Conservation (phyloP, 2,797 vertebrate species). For the Clangula hyemalis region DNA sequence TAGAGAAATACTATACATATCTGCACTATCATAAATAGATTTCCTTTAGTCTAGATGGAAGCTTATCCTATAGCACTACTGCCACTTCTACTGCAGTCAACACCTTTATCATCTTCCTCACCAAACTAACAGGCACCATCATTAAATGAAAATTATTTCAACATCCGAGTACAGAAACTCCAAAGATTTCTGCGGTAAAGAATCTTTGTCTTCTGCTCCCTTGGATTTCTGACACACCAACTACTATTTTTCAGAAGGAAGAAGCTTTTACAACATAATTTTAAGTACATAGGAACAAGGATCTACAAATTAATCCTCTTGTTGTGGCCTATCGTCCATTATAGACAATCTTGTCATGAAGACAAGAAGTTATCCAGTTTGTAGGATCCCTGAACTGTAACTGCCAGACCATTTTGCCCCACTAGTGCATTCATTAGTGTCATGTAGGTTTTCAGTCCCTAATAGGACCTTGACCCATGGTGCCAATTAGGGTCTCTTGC, state of each 20-base stretch:
- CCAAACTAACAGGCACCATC: background rate
- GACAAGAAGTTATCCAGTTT: background rate
- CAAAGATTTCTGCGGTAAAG: background rate
- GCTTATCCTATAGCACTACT: background rate
- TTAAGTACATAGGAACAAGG: background rate
- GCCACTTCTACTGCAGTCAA: background rate
- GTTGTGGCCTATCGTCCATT: background rate
- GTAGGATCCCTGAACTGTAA: background rate
- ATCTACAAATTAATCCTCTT: background rate
- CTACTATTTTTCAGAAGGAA: background rate
- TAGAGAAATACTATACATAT: background rate
- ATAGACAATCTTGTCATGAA: background rate
- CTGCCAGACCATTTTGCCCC: background rate
- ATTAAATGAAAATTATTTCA: background rate
- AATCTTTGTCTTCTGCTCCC: background rate
- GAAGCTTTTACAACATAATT: background rate
- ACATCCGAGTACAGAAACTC: background rate
- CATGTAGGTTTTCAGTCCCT: background rate
- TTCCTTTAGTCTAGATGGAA: background rate
- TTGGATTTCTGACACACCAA: background rate
- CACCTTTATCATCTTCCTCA: background rate
- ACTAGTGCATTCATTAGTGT: background rate
- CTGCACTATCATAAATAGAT: background rate
- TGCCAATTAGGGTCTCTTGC: background rate
- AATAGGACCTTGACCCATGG: background rate